Base-by-base conservation (phyloP, 2,888 invertebrate genomes). In the Urechis unicinctus region DNA sequence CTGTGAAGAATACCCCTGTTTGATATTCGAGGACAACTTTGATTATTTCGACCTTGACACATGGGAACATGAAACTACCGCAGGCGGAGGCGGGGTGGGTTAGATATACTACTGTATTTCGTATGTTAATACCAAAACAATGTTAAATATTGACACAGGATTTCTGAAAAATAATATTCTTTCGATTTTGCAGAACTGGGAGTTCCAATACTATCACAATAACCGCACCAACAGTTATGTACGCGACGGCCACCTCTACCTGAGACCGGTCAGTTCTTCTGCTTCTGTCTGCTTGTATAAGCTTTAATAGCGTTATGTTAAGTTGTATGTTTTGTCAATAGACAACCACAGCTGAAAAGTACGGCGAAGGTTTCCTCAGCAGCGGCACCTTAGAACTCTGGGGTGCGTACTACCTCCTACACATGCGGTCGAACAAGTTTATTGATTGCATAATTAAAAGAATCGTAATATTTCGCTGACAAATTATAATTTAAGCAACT, bases 61-160 rank as follows among this genome's bases (percentile, higher is more conserved):
- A 62, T 86, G 86, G 86, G 81, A 84, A 66, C 85, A 85, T 67
- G 85, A 86, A 71, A 82, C 82, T 61, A 85, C 85, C 0, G 73
- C 85, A 68, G 81, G 84, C 9, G 81, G 80, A 4, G 85, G 85
- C 58, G 85, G 85, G 41, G 41, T 36, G 9, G 13, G 41, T 13
- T 46, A 86, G 86, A 72, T 84, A n/a, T n/a, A n/a, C n/a, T n/a
- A n/a, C n/a, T n/a, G n/a, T n/a, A n/a, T n/a, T n/a, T n/a, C n/a
- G n/a, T n/a, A n/a, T n/a, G n/a, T n/a, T n/a, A n/a, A n/a, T n/a
- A n/a, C n/a, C n/a, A n/a, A n/a, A n/a, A n/a, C n/a, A n/a, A n/a
- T n/a, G n/a, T n/a, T n/a, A n/a, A n/a, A n/a, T n/a, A n/a, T n/a
- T n/a, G n/a, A n/a, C n/a, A n/a, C n/a, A n/a, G n/a, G n/a, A n/a